Base-by-base conservation (phyloP, 2,888 invertebrate species). In the Ypsolopha sequella region DNA sequence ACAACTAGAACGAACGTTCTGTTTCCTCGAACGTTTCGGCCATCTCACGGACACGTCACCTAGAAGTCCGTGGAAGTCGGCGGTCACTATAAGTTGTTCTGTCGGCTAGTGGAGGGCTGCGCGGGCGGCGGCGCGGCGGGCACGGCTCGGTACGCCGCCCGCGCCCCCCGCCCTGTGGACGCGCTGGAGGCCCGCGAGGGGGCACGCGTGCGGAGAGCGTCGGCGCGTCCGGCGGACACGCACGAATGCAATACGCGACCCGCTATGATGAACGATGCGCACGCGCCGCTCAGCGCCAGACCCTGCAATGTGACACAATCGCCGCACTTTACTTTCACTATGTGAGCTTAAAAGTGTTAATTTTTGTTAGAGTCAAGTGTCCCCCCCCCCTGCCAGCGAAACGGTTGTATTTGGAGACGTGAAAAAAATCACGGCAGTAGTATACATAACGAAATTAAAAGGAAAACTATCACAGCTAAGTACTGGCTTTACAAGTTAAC, bases 61-160 rank as follows among this genome's bases (percentile, higher is more conserved):
- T 51, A 62, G 62, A 64, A 67, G 64, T 69, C 66, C 58, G 68
- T 64, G 63, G 63, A 58, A 56, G 52, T 36, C 52, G 63, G 63
- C 65, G 60, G 67, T 68, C 79, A 79, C 82, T 82, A 82, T 82
- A 81, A 82, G 58, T 73, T 70, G 60, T 64, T 61, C 65, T 70
- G 73, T 55, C 64, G 70, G 52, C 65, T 59, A 50, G 66, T 58
- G 52, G 69, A 61, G 56, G 53, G 56, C 59, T 60, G 56, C 50
- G 56, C 33, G 43, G 50, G 47, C 33, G 39, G 44, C 54, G 51
- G 56, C 52, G 62, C 61, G 47, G 58, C 41, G 45, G 67, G 69
- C 64, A 66, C 69, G 55, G 70, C 66, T 65, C 66, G 63, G 67
- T 67, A 68, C 49, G 64, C 64, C 50, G 61, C 59, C 41, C 45